phyloP scores from a whole-genome alignment of 2,113 vertebrate species.

The Crotophaga sulcirostris region DNA sequence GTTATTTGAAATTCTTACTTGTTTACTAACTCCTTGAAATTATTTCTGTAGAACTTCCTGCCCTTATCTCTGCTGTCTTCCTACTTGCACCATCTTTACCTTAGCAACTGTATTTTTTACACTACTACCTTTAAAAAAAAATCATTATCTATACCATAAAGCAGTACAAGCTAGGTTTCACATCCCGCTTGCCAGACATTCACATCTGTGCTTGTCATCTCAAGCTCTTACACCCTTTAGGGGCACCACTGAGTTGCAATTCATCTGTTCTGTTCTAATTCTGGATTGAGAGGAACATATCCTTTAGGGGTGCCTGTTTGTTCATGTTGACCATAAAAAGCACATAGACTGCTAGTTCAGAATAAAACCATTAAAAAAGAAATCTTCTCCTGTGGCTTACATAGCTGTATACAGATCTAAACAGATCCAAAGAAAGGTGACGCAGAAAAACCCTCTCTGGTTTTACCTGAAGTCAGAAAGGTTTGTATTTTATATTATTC shows the following conservation, averaged over 20 bases:
- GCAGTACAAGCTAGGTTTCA: neutral
- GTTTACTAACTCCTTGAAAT: neutral
- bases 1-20: neutral
- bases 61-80: neutral
- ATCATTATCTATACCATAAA: neutral
- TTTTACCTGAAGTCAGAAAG: neutral
- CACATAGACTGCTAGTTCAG: neutral
- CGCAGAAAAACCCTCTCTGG: neutral
- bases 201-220: neutral
- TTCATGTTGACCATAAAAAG: constrained; percentile 27
- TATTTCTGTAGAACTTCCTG: neutral
- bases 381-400: neutral
- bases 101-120: neutral
- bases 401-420: neutral
- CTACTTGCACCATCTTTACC: neutral
- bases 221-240: neutral
- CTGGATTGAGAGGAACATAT: constrained; percentile 7
- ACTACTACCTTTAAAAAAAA: neutral
- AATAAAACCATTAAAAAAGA: neutral
- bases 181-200: neutral
- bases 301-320: neutral
- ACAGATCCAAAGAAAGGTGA: neutral
- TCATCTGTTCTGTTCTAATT: constrained; percentile 13
- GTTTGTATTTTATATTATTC: neutral
- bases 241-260: neutral